phyloP scores from a whole-genome alignment of 2,113 vertebrate genomes.

The Lasiurus cinereus region DNA sequence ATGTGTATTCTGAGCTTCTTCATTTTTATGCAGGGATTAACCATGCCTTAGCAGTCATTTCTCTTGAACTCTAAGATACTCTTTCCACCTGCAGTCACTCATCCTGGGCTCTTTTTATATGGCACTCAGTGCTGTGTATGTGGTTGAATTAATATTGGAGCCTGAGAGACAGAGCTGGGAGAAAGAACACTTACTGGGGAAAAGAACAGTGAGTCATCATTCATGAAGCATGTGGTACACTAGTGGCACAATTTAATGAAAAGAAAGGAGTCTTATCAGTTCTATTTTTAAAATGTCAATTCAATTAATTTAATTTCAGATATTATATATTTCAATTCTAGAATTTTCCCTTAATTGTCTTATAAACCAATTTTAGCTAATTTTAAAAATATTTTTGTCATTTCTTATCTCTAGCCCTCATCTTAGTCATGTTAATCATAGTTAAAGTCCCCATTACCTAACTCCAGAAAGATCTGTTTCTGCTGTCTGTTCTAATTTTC shows the following conservation, averaged over 20 bases:
- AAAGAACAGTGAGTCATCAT: background rate
- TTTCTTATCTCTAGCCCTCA: background rate
- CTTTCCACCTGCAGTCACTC: background rate
- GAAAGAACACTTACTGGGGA: background rate
- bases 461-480: background rate
- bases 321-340: background rate
- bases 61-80: background rate
- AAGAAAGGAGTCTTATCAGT: background rate
- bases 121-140: background rate
- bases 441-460: background rate
- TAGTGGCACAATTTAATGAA: background rate
- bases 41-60: background rate
- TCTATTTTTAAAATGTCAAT: background rate
- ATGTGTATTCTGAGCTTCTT: background rate
- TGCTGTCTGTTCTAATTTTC: background rate
- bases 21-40: background rate
- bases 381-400: background rate
- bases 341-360: background rate
- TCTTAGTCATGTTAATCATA: background rate
- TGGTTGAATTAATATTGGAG: background rate
- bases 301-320: background rate
- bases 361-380: background rate
- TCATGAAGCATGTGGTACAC: background rate
- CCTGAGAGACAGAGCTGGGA: background rate
- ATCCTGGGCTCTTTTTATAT: background rate